phyloP scores from a whole-genome alignment of 2,888 invertebrate species.

The Pollenia griseotomentosa region DNA sequence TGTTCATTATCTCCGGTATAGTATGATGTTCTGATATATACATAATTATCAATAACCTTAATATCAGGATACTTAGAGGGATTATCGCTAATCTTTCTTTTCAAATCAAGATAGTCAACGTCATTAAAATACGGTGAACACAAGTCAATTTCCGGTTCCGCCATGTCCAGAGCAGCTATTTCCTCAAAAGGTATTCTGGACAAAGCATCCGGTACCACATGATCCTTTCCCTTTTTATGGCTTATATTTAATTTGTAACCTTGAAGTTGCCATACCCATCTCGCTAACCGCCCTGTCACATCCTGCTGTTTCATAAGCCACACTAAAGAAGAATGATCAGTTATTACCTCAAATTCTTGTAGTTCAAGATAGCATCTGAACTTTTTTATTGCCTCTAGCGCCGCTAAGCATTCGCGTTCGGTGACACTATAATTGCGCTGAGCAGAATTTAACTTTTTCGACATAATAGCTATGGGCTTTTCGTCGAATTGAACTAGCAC shows the following conservation, averaged over 20 bases:
- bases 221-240: not conserved
- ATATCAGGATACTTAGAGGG: conserved; percentile 27
- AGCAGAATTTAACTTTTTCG: too few relatives aligned
- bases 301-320: conserved; percentile 34
- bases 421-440: too few relatives aligned
- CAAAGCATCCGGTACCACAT: conserved; percentile 33
- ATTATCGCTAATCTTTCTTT: not conserved
- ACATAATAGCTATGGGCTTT: too few relatives aligned
- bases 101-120: not conserved
- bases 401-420: too few relatives aligned
- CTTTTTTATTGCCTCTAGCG: conserved; percentile 58
- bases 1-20: conserved; percentile 17
- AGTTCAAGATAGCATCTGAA: conserved; percentile 67
- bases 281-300: not conserved
- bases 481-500: too few relatives aligned
- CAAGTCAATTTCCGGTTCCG: conserved; percentile 41
- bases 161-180: not conserved
- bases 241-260: not conserved
- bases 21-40: conserved; percentile 18
- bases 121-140: conserved; percentile 35
- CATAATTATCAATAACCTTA: conserved; percentile 19
- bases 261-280: not conserved
- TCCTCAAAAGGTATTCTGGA: conserved; percentile 9
- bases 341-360: conserved; percentile 6
- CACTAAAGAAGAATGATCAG: conserved; percentile 13